Evolutionary conservation across 2,888 invertebrate species (phyloP), one percentile per base, ranked within the genome.

Genomic region (Allygus modestus): DNA sequence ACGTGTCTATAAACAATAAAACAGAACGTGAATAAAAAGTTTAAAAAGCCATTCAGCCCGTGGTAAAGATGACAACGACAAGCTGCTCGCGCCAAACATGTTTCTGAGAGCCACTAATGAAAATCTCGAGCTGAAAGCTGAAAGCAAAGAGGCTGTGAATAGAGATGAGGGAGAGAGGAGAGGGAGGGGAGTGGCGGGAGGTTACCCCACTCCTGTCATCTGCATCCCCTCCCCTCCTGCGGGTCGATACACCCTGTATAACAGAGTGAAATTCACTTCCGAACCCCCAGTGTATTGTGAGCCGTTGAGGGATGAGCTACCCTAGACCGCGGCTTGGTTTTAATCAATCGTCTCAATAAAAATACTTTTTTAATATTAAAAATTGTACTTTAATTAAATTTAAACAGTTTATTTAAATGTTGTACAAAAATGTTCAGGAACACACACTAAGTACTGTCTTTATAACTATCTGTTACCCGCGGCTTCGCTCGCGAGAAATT

Each of bases 81-180:
- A 37, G 33, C 51, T 33, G 79, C 58, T 79, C n/a, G 51, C 58
- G n/a, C 54, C 37, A 79, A 79, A 79, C 79, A 79, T 79, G 37
- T 79, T 77, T 37, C 58, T 79, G 79, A 51, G 79, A 58, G 79
- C 54, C 33, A 79, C 51, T 79, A 51, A 79, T 79, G 51, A 79
- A 77, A 79, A 79, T 79, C 79, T 79, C 79, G 23, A 51, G 51
- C 51, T 79, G 79, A 79, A 79, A 79, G 79, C 79, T 58, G 58
- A 58, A 58, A 58, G 58, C 51, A 20, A 58, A 79, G 79, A 51
- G 51, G 79, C 54, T 37, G 79, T 79, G 79, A 79, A 79, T 79
- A 79, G 79, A 41, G 46, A 51, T 46, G 77, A 51, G 46, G 12
- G 26, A 0, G 28, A 1, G 65, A 17, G 58, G 58, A 23, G 58